Evolutionary conservation across 2,797 vertebrate species (phyloP).

Genomic region (Hyperoplus lanceolatus): DNA sequence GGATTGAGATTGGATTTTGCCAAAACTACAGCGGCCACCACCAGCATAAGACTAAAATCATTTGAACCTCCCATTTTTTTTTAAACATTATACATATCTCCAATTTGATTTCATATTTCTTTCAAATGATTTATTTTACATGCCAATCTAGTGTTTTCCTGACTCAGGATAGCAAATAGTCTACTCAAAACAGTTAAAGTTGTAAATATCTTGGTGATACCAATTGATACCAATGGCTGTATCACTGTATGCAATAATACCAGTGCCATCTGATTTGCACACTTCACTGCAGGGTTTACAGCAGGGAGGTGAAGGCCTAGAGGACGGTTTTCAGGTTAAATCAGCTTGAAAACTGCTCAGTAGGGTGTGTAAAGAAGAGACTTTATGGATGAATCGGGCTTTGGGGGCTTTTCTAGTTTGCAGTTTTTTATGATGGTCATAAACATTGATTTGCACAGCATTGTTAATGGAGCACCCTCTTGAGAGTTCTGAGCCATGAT

Average conservation of each 20-base stretch:
- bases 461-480: slow-evolving; percentile 81
- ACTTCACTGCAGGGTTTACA: slow-evolving; percentile 20
- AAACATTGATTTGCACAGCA: slow-evolving; percentile 85
- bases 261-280: slow-evolving; percentile 1
- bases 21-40: neutral
- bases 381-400: slow-evolving; percentile 67
- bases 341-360: slow-evolving; percentile 32
- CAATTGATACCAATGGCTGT: slow-evolving; percentile 20
- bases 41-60: neutral
- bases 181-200: neutral
- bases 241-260: slow-evolving; percentile 11
- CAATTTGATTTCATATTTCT: neutral
- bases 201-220: slow-evolving; percentile 9
- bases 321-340: slow-evolving; percentile 40
- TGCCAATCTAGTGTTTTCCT: neutral
- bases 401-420: slow-evolving; percentile 61
- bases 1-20: neutral
- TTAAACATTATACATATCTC: neutral
- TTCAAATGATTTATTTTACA: neutral
- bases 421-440: slow-evolving; percentile 80
- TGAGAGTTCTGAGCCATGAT: slow-evolving; percentile 79
- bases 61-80: neutral
- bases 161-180: neutral
- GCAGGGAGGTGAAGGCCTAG: neutral
- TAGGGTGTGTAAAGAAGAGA: slow-evolving; percentile 25